These are phyloP conservation scores for Coleophora flavipennella DNA, from an alignment of 2,888 invertebrate genomes.

Conservation along the genomic window DNA sequence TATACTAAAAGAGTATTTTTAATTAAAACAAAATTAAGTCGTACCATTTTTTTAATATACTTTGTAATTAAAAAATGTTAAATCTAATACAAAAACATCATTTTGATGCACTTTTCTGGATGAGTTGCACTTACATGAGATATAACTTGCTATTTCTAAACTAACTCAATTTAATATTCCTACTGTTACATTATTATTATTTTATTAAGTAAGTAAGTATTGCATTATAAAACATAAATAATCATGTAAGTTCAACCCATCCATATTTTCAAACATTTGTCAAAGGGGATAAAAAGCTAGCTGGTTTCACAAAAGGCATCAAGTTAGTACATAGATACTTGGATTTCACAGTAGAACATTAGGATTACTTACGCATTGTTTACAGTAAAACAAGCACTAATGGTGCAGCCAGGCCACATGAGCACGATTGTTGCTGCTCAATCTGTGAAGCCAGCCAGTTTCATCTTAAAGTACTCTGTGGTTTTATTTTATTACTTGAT, in stretches of 20 bases:
- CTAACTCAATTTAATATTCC: slow-evolving; percentile 2
- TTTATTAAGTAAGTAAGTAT: neutral
- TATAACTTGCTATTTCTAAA: neutral
- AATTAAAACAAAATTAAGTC: no score
- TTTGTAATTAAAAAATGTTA: slow-evolving; percentile 23
- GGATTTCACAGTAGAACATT: no score
- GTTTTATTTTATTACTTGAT: no score
- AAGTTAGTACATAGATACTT: no score
- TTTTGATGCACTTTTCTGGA: slow-evolving; percentile 36
- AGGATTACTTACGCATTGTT: no score
- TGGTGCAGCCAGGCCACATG: no score
- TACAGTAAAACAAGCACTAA: no score
- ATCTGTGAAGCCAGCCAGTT: no score
- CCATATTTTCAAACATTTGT: slow-evolving; percentile 12
- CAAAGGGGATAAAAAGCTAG: no score
- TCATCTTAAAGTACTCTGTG: no score
- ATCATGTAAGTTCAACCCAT: slow-evolving; percentile 38
- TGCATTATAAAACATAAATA: neutral
- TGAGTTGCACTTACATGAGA: slow-evolving; percentile 35
- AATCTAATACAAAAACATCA: slow-evolving; percentile 45
- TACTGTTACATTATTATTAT: neutral
- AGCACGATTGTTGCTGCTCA: no score
- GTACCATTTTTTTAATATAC: slow-evolving; percentile 9
- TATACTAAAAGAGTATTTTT: slow-evolving; percentile 7
- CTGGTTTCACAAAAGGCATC: no score